phyloP scores from a whole-genome alignment of 2,888 invertebrate genomes.

The Fragum whitleyi region DNA sequence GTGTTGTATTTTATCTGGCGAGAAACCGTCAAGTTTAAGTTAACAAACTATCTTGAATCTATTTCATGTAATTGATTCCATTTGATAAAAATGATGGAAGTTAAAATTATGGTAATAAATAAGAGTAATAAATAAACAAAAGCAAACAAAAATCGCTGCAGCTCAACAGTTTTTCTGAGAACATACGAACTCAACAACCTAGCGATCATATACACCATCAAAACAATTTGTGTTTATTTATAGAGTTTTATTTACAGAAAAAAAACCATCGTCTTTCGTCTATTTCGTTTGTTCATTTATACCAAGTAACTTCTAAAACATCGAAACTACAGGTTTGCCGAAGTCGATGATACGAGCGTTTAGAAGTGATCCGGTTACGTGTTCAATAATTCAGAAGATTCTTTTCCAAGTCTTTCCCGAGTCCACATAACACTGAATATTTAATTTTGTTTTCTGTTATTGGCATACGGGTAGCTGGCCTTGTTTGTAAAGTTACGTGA shows the following conservation, averaged over 20 bases:
- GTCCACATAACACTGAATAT: neutral
- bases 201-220: neutral
- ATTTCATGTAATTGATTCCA: no score
- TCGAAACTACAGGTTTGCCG: neutral
- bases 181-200: neutral
- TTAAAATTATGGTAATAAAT: no score
- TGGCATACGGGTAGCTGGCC: neutral
- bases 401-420: conserved; percentile 1
- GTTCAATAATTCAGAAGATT: neutral
- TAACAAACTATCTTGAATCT: no score
- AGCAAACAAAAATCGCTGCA: no score
- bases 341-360: neutral
- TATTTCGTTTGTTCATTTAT: neutral
- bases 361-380: neutral
- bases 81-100: no score
- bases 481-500: no score
- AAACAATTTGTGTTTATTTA: neutral
- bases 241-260: neutral
- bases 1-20: no score
- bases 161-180: no score
- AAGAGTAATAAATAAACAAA: no score
- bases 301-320: neutral
- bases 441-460: neutral
- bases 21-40: no score
- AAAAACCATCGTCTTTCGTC: neutral